These are phyloP conservation scores for Euspilapteryx auroguttella DNA, from an alignment of 2,888 invertebrate species.

Conservation along the genomic window DNA sequence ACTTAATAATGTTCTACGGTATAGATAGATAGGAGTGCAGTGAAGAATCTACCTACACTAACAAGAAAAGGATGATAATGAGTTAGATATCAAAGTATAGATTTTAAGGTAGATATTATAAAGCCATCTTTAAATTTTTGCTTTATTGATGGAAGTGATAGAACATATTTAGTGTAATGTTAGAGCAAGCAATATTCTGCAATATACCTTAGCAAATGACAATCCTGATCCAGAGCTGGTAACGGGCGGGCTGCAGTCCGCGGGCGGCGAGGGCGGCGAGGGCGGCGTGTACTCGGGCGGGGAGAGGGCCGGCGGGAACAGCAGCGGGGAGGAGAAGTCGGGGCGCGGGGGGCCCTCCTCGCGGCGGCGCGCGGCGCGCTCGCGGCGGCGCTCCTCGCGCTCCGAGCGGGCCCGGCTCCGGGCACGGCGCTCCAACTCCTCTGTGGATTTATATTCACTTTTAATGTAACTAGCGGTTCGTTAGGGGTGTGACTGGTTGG, in stretches of 20 bases:
- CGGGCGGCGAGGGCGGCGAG: constrained; percentile 14
- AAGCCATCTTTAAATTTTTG: too few relatives aligned
- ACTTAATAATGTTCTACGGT: too few relatives aligned
- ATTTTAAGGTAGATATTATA: too few relatives aligned
- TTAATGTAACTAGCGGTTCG: too few relatives aligned
- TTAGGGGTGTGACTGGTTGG: too few relatives aligned
- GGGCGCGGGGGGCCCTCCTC: constrained; percentile 68
- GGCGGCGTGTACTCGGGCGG: constrained; percentile 18
- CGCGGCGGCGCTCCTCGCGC: constrained; percentile 78
- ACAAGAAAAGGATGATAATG: too few relatives aligned
- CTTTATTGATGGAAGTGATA: too few relatives aligned
- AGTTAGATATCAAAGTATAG: too few relatives aligned
- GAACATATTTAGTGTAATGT: too few relatives aligned
- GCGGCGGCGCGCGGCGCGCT: constrained; percentile 73
- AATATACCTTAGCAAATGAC: constrained; percentile 49
- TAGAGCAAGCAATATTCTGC: too few relatives aligned
- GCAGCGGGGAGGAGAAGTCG: constrained; percentile 60
- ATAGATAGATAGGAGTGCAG: too few relatives aligned
- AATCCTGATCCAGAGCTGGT: constrained; percentile 16
- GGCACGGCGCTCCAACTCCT: constrained; percentile 73
- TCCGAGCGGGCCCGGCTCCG: constrained; percentile 70
- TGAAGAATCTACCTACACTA: too few relatives aligned
- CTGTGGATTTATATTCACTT: constrained; percentile 50
- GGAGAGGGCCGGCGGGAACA: constrained; percentile 34
- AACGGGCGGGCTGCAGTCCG: constrained; percentile 10